Evolutionary conservation across 2,888 invertebrate genomes (phyloP), one percentile per base, ranked within the genome.

Genomic region (Tachystola acroxantha): DNA sequence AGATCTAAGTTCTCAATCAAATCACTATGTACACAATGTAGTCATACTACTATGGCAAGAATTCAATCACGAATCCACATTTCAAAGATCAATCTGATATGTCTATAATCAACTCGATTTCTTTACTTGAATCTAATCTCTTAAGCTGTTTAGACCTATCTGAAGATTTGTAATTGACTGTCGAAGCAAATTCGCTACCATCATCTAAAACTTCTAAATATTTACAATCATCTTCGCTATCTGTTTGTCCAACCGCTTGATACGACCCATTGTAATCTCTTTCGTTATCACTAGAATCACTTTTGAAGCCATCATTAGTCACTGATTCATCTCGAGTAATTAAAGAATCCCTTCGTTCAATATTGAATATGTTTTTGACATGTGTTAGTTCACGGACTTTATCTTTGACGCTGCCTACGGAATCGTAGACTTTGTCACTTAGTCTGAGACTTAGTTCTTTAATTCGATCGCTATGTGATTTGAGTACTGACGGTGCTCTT

Each of bases 141-240:
- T 63, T 62, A 12, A 66, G 40, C 2, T 53, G 46, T 20, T 57
- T 58, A 0, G 52, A 54, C 10, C 57, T 40, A 1, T 54, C 54
- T 14, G 45, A 55, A n/a, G 24, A 24, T n/a, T 24, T 9, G 24
- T n/a, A 6, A 24, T n/a, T 24, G 1, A 42, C 27, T 30, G 47
- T 13, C 3, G 49, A 30, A 47, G 70, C 71, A 28, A 80, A 75
- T 20, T 68, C 80, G 19, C 69, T 73, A 1, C 76, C 87, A 53
- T 87, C 86, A 39, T 87, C 88, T 3, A 86, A 25, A 0, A 88
- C 68, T 56, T 87, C 87, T 29, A 88, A 50, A 55, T 86, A 86
- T 37, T 66, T 75, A 22, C 56, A 77, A 5, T 77, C 75, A 16
- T 82, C 75, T 9, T 81, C 85, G 33, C 73, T 79, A 19, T 78